These are phyloP conservation scores for Drosophila orosa DNA, from an alignment of 1,140 invertebrate genomes.

Conservation along the genomic window DNA sequence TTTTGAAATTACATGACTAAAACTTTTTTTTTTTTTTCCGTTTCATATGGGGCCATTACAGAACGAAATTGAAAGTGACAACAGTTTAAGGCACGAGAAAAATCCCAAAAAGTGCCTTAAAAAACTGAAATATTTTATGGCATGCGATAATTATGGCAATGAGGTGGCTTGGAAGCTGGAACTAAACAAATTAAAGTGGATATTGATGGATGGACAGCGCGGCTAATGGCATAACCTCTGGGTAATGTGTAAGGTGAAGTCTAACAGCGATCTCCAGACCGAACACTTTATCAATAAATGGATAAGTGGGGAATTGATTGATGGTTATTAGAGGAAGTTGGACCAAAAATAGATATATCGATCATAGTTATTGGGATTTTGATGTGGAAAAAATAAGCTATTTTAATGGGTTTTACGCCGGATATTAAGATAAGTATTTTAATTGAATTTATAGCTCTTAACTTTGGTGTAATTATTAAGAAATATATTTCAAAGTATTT, in stretches of 20 bases:
- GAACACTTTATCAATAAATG: constrained; percentile 26
- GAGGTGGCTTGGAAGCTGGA: constrained; percentile 30
- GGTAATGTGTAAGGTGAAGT: constrained; percentile 15
- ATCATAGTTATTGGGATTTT: constrained; percentile 4
- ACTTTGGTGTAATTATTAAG: not conserved
- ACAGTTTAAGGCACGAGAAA: constrained; percentile 12
- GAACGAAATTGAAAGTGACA: constrained; percentile 37
- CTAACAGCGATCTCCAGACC: constrained; percentile 13
- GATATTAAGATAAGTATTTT: not conserved
- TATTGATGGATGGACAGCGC: constrained; percentile 39
- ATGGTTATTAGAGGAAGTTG: constrained; percentile 9
- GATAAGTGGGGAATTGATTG: constrained; percentile 23
- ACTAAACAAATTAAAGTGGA: constrained; percentile 41
- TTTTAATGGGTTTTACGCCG: not conserved
- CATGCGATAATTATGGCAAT: constrained; percentile 22
- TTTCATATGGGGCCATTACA: too few relatives aligned
- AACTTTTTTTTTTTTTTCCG: too few relatives aligned
- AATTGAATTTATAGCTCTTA: not conserved
- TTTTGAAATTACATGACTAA: too few relatives aligned
- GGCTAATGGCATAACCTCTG: constrained; percentile 32
- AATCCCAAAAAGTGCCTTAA: not conserved
- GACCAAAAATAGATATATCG: not conserved
- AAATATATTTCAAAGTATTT: not conserved
- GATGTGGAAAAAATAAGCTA: not conserved
- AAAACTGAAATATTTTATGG: constrained; percentile 24